Evolutionary conservation across 1,140 invertebrate species (phyloP).

Genomic region (Lepidostoma basale): DNA sequence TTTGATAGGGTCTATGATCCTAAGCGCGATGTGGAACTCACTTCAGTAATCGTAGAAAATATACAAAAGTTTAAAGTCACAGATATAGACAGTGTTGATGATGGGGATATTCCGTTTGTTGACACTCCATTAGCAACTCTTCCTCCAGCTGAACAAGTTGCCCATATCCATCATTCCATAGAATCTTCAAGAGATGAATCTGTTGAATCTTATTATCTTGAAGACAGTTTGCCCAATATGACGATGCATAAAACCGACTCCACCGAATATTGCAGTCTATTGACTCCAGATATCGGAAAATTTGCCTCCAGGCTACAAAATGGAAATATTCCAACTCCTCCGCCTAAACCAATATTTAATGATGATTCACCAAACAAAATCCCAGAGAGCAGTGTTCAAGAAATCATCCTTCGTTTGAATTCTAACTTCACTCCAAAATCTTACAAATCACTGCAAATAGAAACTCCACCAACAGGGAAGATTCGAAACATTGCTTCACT

Average conservation of each 20-base stretch:
- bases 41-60: constrained; percentile 15
- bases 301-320: constrained; percentile 8
- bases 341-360: constrained; percentile 19
- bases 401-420: constrained; percentile 48
- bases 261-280: constrained; percentile 58
- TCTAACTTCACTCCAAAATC: constrained; percentile 57
- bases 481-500: constrained; percentile 53
- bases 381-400: constrained; percentile 10
- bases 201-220: constrained; percentile 12
- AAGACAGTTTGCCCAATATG: not conserved
- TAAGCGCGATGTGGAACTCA: not conserved
- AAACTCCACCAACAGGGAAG: constrained; percentile 54
- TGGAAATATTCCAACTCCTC: not conserved
- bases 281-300: constrained; percentile 51
- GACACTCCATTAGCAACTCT: too few species aligned
- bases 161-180: not conserved
- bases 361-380: constrained; percentile 8
- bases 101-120: too few species aligned
- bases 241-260: constrained; percentile 56
- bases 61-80: constrained; percentile 39
- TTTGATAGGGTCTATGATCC: not conserved
- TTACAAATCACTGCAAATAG: constrained; percentile 57
- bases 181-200: not conserved
- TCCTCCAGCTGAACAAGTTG: too few species aligned
- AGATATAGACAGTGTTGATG: constrained; percentile 32